phyloP scores from a whole-genome alignment of 2,797 vertebrate species.

The Acestrorhynchus altus region DNA sequence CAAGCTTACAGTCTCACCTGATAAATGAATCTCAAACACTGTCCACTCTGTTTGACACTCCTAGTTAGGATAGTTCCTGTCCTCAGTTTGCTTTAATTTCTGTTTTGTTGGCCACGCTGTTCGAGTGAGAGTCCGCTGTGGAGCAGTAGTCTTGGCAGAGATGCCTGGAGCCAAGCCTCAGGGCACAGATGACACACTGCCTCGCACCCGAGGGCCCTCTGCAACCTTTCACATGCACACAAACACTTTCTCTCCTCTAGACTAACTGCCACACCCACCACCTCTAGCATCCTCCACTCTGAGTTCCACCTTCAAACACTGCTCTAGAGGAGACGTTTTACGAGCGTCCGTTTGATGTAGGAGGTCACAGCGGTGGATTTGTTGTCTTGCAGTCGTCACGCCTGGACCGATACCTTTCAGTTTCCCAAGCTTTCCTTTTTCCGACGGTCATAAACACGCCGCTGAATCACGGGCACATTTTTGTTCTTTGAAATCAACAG shows the following conservation, averaged over 20 bases:
- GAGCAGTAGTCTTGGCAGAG: slow-evolving; percentile 13
- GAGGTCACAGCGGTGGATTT: not conserved
- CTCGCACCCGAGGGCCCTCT: slow-evolving; percentile 38
- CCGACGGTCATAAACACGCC: not conserved
- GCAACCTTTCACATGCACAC: not conserved
- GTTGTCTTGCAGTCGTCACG: not conserved
- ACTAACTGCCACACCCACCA: slow-evolving; percentile 7
- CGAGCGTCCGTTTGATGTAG: not conserved
- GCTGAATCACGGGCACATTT: not conserved
- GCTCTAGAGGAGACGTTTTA: not conserved
- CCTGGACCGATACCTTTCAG: not conserved
- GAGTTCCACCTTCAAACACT: not conserved
- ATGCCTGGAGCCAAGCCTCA: slow-evolving; percentile 45
- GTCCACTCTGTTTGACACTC: too few relatives aligned
- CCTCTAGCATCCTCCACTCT: slow-evolving; percentile 1
- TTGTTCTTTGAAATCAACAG: not conserved
- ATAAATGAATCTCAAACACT: not conserved
- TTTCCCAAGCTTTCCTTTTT: not conserved
- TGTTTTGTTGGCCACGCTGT: slow-evolving; percentile 3
- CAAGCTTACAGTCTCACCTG: not conserved
- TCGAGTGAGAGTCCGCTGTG: slow-evolving; percentile 4
- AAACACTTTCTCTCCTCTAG: not conserved
- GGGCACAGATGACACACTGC: slow-evolving; percentile 49
- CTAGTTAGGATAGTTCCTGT: too few relatives aligned
- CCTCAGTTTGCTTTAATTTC: slow-evolving; percentile 1